Evolutionary conservation across 2,888 invertebrate species (phyloP).

Genomic region (Aporophyla lueneburgensis): DNA sequence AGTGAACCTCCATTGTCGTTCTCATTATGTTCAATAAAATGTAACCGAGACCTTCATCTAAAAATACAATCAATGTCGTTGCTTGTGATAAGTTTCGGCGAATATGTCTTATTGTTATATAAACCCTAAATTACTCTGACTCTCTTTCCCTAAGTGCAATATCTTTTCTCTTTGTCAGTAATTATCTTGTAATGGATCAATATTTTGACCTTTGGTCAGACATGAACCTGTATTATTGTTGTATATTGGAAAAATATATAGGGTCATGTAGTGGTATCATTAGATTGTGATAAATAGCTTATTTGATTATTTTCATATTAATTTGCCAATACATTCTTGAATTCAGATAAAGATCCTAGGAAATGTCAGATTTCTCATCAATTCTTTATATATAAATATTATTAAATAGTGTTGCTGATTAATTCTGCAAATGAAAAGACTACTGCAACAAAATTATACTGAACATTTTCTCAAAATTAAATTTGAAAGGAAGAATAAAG

Average conservation of each 20-base stretch:
- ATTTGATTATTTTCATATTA: constrained; percentile 25
- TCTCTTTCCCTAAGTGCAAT: not conserved
- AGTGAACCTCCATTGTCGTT: constrained; percentile 76
- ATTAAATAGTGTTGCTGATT: not conserved
- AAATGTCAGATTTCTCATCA: constrained; percentile 2
- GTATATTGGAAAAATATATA: not conserved
- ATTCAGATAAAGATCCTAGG: not conserved
- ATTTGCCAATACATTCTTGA: not conserved
- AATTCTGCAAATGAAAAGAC: not conserved
- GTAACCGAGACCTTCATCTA: constrained; percentile 88
- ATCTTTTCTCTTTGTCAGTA: constrained; percentile 28
- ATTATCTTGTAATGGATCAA: constrained; percentile 57
- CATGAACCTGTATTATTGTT: constrained; percentile 24
- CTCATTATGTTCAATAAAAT: constrained; percentile 76
- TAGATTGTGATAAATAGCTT: constrained; percentile 6
- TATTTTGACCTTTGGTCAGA: constrained; percentile 70
- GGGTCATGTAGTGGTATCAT: not conserved
- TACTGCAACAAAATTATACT: not conserved
- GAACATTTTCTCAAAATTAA: not conserved
- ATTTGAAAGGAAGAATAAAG: not conserved
- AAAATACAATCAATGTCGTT: constrained; percentile 79
- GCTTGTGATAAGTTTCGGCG: constrained; percentile 68
- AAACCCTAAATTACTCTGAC: constrained; percentile 31
- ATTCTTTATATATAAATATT: not conserved
- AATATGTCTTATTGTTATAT: constrained; percentile 56